Evolutionary conservation across 1,140 invertebrate species (phyloP), one percentile per base, ranked within the genome.

Genomic region (Scaptomyza graminum): DNA sequence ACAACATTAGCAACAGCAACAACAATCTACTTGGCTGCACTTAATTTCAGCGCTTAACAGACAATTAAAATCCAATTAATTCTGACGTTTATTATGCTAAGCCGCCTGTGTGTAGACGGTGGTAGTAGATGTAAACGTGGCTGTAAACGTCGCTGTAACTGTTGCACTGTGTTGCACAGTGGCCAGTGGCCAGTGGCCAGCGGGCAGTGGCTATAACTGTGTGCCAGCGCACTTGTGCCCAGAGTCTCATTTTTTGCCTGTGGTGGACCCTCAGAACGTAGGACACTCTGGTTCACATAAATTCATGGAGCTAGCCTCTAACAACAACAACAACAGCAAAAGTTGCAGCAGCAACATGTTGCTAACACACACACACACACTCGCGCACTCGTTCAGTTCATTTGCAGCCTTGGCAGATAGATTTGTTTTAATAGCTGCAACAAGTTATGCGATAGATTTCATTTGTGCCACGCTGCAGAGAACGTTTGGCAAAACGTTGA

Each of bases 61-160:
- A 87, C 82, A 87, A 87, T 87, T 87, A 87, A 87, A 87, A 87
- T 87, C 83, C 83, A 87, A 87, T 87, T 87, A 87, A 87, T 87
- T 87, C 83, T 87, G 83, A 87, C 83, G 83, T 87, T 88, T 87
- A 88, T 87, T 87, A 88, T 87, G 79, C 75, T 87, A 88, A 87
- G 83, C 83, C 83, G 79, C 78, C 79, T 77, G 63, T 82, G 66
- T 81, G 72, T 54, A 54, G 67, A 54, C 50, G 31, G 22, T 65
- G 28, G 68, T 65, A 51, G 68, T 65, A 51, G 62, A 28, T 60
- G 43, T 60, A 16, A 37, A 25, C 34, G 44, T 60, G 15, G 59
- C 22, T 74, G 57, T 74, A 46, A 60, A 64, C 41, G 50, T 44
- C 37, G 37, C 39, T 64, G 37, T 63, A 31, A 44, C 31, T 55